A percentile compares a stretch with the other conserved stretches of the same genome.
Evolutionary conservation across 2,888 invertebrate species (phyloP).

Genomic region (Caenorhabditis macrosperma): DNA sequence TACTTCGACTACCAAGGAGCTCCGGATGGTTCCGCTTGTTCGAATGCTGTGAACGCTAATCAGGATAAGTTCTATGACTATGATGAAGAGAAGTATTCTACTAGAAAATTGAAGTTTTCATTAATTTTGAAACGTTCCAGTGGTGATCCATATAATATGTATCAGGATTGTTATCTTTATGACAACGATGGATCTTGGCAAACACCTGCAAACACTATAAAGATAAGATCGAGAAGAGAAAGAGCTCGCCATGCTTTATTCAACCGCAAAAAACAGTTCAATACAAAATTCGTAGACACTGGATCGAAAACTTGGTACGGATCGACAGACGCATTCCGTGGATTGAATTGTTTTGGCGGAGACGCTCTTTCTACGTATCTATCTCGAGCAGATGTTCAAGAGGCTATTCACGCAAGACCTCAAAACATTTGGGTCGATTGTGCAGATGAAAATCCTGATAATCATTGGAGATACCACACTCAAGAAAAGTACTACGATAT

Average conservation of each 20-base stretch:
- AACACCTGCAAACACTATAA: conserved; percentile 7
- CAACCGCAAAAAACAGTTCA: conserved; percentile 25
- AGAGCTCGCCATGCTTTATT: conserved; percentile 14
- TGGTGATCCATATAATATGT: conserved; percentile 67
- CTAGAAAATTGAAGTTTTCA: not conserved
- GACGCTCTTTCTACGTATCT: conserved; percentile 70
- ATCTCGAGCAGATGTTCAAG: conserved; percentile 72
- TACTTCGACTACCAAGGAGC: conserved; percentile 58
- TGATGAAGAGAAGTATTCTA: conserved; percentile 44
- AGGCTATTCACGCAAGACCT: conserved; percentile 71
- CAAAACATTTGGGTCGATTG: conserved; percentile 46
- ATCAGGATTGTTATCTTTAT: conserved; percentile 67
- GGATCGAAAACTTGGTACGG: conserved; percentile 63
- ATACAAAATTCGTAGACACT: conserved; percentile 38
- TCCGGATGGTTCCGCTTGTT: conserved; percentile 49
- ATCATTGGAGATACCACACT: conserved; percentile 48
- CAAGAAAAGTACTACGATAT: conserved; percentile 69
- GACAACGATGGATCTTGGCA: conserved; percentile 18
- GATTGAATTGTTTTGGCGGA: conserved; percentile 72
- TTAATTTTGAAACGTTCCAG: conserved; percentile 10
- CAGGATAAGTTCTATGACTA: conserved; percentile 51
- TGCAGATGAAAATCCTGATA: conserved; percentile 30
- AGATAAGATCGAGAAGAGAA: conserved; percentile 7
- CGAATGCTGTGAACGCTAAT: conserved; percentile 43
- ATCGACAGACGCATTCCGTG: conserved; percentile 71